Percentiles rank a stretch among this genome's conserved stretches.
Conservation (phyloP, 2,888 invertebrate genomes). For the Acleris emargana region DNA sequence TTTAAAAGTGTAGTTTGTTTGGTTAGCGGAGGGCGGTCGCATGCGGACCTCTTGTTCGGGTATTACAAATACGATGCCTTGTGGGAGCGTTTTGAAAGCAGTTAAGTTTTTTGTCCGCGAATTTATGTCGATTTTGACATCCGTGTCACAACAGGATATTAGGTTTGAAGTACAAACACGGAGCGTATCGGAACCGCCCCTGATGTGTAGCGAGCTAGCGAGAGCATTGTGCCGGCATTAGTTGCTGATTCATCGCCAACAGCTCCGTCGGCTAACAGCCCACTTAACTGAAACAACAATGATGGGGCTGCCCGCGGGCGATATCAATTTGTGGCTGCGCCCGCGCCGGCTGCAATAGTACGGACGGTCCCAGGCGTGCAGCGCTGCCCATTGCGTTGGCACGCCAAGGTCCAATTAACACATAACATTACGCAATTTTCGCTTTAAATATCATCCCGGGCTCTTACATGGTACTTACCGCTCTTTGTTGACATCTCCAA, state of each 20-base stretch:
- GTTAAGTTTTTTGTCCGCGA: conserved; percentile 43
- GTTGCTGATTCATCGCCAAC: conserved; percentile 56
- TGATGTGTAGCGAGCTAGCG: conserved; percentile 53
- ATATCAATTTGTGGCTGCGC: conserved; percentile 48
- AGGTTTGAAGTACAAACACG: conserved; percentile 44
- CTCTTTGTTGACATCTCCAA: conserved; percentile 25
- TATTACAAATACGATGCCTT: conserved; percentile 38
- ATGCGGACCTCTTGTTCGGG: conserved; percentile 55
- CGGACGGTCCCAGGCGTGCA: conserved; percentile 32
- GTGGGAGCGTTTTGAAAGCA: conserved; percentile 43
- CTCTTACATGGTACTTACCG: conserved; percentile 4
- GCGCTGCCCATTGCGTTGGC: conserved; percentile 45
- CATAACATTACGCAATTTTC: conserved; percentile 41
- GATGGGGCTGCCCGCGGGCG: conserved; percentile 41
- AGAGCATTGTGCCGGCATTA: conserved; percentile 42
- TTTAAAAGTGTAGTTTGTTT: conserved; percentile 73
- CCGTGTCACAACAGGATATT: conserved; percentile 45
- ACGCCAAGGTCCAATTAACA: conserved; percentile 45
- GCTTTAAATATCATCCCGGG: not conserved
- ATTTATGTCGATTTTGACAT: conserved; percentile 45
- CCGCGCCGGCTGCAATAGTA: conserved; percentile 28
- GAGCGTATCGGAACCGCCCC: conserved; percentile 48
- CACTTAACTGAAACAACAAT: conserved; percentile 56
- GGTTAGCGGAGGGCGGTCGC: conserved; percentile 64
- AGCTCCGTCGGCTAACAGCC: conserved; percentile 50